Evolutionary conservation across 1,140 invertebrate genomes (phyloP), one percentile per base, ranked within the genome.

Genomic region (Cydia pomonella): DNA sequence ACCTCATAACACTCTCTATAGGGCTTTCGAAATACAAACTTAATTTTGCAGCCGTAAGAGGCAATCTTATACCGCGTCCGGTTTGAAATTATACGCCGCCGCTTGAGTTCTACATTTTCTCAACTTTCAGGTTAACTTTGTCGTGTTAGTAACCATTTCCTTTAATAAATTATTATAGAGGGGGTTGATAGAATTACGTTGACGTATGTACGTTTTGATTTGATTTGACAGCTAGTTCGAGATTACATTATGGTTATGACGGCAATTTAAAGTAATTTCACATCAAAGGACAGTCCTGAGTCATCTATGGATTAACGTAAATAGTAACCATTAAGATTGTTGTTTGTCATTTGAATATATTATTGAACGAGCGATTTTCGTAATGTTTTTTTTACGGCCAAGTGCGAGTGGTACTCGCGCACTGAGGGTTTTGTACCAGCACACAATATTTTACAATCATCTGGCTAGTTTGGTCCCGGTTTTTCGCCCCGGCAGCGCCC

Each of bases 131-230:
- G 47, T 50, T 50, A 50, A 18, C 10, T 50, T 50, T 50, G 47
- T 18, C 47, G 47, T 18, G 47, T 50, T 18, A 16, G 41, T 50
- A 7, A n/a, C 16, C n/a, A 50, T 50, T 50, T 50, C 0, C 47
- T 50, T 50, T 7, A n/a, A 50, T 50, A 50, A 50, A n/a, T 50
- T 18, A 50, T 50, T 6, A 50, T 50, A 18, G 47, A 47, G 16
- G 47, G 44, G 16, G 16, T n/a, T 50, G 47, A 50, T 50, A 18
- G 47, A 50, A 50, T 50, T 50, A 50, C 1, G 47, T 18, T 50
- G 47, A 50, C 47, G 47, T 50, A 50, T 50, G 47, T 50, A 50
- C 47, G 7, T 50, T 50, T 50, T 50, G 47, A 50, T 50, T 50
- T 50, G n/a, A 18, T 18, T 50, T 50, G 47, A 50, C 47, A 18